Evolutionary conservation across 2,113 vertebrate species (phyloP), one percentile per base, ranked within the genome.

Genomic region (Ammodytes dubius): DNA sequence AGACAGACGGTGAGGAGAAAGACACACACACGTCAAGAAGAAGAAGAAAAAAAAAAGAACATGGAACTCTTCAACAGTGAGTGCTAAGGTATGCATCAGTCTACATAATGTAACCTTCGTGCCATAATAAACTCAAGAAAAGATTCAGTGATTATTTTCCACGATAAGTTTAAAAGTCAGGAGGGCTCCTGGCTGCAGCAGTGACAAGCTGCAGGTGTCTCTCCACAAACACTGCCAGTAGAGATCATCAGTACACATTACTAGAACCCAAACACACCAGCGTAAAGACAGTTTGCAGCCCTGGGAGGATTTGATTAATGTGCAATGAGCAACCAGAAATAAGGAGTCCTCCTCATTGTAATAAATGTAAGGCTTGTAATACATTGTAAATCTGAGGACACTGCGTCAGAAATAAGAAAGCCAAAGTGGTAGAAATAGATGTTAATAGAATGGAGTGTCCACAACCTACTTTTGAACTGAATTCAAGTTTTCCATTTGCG

Each of bases 141-240:
- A 15, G 14, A 74, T 40, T 54, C 17, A 39, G 3, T 49, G 12
- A 15, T 39, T 61, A 66, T 67, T 70, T 72, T 70, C 39, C 52
- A 54, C 0, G 5, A 39, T 3, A 27, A 47, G 13, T 65, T 39
- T 69, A 59, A 75, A 71, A 57, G 49, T 52, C 27, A 5, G 37
- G 54, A 57, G 3, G 53, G 11, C 39, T 82, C 19, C 54, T 15
- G 65, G 43, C 68, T 45, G 6, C 57, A 53, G 50, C 70, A 19
- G 81, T 63, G 79, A 87, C 50, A 40, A n/a, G 60, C 59, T 71
- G 81, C 81, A 86, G 79, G 73, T 74, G 65, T 77, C 72, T 60
- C 72, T 63, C 59, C 76, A 80, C n/a, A 79, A 78, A 66, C 77
- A 79, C 72, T 43, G 64, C 13, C 74, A 52, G 68, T 15, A 56